Percentiles rank a stretch among this genome's conserved stretches.
Conservation (phyloP, 92 coral and sea anemone genomes). For the Pocillopora meandrina region DNA sequence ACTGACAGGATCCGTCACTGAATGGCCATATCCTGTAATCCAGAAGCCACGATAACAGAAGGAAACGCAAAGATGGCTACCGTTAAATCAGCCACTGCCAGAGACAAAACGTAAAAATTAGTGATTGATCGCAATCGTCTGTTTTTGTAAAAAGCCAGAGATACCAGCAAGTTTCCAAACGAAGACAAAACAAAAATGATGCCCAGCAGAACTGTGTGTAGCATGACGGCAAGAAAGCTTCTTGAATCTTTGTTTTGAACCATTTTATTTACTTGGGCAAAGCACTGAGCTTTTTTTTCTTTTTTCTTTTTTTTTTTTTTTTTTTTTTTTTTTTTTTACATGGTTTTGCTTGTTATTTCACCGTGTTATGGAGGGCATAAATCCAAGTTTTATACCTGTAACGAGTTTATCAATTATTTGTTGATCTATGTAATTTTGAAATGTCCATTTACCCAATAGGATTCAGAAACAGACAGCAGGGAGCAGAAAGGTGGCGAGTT, state of each 20-base stretch:
- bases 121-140: conserved; percentile 1
- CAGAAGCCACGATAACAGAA: neutral
- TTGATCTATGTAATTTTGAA: too few relatives aligned
- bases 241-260: neutral
- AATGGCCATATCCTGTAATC: conserved; percentile 17
- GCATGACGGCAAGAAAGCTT: neutral
- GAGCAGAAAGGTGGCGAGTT: too few relatives aligned
- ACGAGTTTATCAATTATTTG: too few relatives aligned
- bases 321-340: neutral
- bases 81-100: neutral
- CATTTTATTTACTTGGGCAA: neutral
- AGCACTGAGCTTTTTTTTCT: too few relatives aligned
- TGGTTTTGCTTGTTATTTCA: neutral
- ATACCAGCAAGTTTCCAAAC: conserved; percentile 10
- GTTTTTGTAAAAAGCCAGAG: conserved; percentile 16
- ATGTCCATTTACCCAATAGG: too few relatives aligned
- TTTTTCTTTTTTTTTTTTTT: neutral
- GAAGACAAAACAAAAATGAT: neutral
- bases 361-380: too few relatives aligned
- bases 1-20: neutral
- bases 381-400: too few relatives aligned
- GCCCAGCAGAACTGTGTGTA: neutral
- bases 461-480: too few relatives aligned
- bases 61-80: conserved; percentile 9
- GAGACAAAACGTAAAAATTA: conserved; percentile 5